Base-by-base conservation (phyloP, 2,113 vertebrate genomes). In the sheep (Ovis aries) region DNA sequence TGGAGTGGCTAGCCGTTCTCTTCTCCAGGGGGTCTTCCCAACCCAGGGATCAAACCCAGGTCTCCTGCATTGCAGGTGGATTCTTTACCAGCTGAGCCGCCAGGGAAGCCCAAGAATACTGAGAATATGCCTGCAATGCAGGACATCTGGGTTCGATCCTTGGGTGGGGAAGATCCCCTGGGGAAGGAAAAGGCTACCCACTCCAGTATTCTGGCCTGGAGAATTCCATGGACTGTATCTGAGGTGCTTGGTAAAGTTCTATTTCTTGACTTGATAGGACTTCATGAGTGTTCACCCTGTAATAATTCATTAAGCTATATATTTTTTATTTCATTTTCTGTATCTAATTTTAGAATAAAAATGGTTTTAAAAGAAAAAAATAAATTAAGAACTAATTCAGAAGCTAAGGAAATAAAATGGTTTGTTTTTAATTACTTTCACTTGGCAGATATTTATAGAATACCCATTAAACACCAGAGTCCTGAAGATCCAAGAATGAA, bases 271-370 rank as follows among this genome's bases (percentile, higher is more conserved):
- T 71, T 96, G 27, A 13, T 57, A 50, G 57, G 45, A 83, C 83
- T 96, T 91, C 19, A 90, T n/a, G 19, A 91, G 25, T n/a, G 10
- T n/a, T 92, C 77, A 84, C 15, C 50, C 62, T 82, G 7, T 53
- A 91, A 40, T 67, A 87, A 86, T 40, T 93, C 62, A 91, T 78
- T 90, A 93, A 83, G 33, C 17, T 83, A 43, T 64, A 89, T 3
- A 88, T 17, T 80, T 90, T 36, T 80, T 36, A 29, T 19, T 23
- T 74, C 82, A 92, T 89, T 82, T 88, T 97, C 40, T 64, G 3
- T 52, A 84, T 85, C 74, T 91, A 96, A 27, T n/a, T 93, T 88
- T 84, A 93, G 7, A 88, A 91, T 80, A 90, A 95, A 95, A 67
- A 64, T 19, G 16, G 19, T 59, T 40, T 80, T 91, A 40, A 83